Conservation (phyloP, 64 coral and sea anemone species). For the Montipora efflorescens region DNA sequence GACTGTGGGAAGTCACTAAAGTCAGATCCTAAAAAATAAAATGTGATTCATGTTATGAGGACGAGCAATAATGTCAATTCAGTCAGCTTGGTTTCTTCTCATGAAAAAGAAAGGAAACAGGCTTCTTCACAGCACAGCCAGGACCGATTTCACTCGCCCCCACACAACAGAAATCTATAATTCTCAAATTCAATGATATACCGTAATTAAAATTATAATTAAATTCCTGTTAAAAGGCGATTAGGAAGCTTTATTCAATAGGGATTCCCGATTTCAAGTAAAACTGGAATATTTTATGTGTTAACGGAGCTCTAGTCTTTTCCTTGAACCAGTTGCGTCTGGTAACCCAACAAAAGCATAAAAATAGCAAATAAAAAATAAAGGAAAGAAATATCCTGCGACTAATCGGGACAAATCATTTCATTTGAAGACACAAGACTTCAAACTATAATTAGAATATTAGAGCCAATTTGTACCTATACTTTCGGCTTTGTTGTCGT, state of each 20-base stretch:
- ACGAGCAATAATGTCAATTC: neutral
- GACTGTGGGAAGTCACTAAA: neutral
- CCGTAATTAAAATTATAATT: constrained; percentile 29
- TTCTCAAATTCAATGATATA: neutral
- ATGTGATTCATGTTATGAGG: neutral
- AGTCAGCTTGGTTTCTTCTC: neutral
- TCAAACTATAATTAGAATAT: constrained; percentile 30
- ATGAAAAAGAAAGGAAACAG: neutral
- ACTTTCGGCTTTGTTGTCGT: constrained; percentile 17
- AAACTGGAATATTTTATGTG: neutral
- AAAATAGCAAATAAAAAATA: neutral
- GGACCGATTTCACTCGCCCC: neutral
- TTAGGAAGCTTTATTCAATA: constrained; percentile 16
- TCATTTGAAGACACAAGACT: neutral
- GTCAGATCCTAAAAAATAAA: too few relatives aligned
- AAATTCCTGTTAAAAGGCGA: constrained; percentile 27
- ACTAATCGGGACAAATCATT: too few relatives aligned
- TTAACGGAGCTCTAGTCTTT: neutral
- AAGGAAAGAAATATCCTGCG: neutral
- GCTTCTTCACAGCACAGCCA: neutral
- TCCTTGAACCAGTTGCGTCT: neutral
- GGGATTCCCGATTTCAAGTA: neutral
- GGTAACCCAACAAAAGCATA: neutral
- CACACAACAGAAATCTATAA: neutral
- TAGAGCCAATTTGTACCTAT: constrained; percentile 35